Evolutionary conservation across 1,140 invertebrate genomes (phyloP).

Genomic region (Hormaphis cornu): DNA sequence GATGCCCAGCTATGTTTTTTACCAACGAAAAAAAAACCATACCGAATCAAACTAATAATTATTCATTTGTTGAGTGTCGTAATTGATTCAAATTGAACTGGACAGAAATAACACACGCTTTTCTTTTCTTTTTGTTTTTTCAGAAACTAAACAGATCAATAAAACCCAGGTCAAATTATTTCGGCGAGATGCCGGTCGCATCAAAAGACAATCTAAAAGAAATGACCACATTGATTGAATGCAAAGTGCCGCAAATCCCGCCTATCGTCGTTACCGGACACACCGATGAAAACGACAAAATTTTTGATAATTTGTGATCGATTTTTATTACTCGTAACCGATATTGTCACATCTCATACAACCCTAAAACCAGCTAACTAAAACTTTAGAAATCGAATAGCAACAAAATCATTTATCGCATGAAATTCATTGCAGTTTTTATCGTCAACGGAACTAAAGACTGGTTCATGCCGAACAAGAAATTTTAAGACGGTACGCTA

Average conservation of each 20-base stretch:
- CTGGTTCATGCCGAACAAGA: no score
- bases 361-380: no score
- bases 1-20: background rate
- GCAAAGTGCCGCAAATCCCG: conserved; percentile 28
- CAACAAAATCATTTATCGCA: no score
- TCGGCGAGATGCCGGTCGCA: conserved; percentile 25
- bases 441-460: no score
- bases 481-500: no score
- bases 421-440: no score
- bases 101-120: background rate
- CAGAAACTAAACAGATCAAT: conserved; percentile 36
- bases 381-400: no score
- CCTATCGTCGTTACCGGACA: background rate
- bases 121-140: conserved; percentile 16
- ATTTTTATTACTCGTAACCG: background rate
- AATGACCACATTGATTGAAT: conserved; percentile 35
- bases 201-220: conserved; percentile 35
- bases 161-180: conserved; percentile 33
- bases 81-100: background rate
- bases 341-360: background rate
- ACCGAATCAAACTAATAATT: no score
- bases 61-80: background rate
- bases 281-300: background rate
- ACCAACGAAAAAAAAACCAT: no score
- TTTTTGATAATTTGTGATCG: background rate